Evolutionary conservation across 53 echinoderm and acorn worm genomes (phyloP).

Genomic region (Echinometra lucunter): DNA sequence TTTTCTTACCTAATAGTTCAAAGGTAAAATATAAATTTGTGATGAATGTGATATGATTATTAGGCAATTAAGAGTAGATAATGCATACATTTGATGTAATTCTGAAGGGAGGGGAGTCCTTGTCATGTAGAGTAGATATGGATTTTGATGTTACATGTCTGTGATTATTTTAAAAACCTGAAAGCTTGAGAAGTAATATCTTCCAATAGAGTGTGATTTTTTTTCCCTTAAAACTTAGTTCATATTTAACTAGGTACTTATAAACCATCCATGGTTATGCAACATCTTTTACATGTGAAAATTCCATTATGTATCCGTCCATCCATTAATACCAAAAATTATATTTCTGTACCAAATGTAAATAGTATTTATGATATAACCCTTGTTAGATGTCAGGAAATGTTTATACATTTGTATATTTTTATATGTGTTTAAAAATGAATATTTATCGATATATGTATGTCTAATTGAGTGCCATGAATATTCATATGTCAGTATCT

Average conservation of each 20-base stretch:
- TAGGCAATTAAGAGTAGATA: too few species aligned
- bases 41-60: too few species aligned
- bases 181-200: background rate
- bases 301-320: background rate
- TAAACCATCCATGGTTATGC: background rate
- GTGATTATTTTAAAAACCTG: background rate
- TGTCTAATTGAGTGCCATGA: background rate
- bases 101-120: too few species aligned
- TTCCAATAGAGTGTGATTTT: background rate
- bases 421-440: background rate
- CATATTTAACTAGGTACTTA: too few species aligned
- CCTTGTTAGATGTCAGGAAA: background rate
- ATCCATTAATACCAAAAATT: background rate
- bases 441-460: background rate
- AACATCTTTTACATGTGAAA: background rate
- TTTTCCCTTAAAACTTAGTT: background rate
- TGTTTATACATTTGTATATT: background rate
- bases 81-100: too few species aligned
- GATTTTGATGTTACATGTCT: too few species aligned
- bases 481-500: background rate
- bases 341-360: slow-evolving; percentile 36
- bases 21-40: too few species aligned
- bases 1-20: too few species aligned
- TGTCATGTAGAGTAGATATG: too few species aligned
- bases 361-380: background rate